These are phyloP conservation scores for Argopecten irradians DNA, from an alignment of 1,140 invertebrate species.

Conservation along the genomic window DNA sequence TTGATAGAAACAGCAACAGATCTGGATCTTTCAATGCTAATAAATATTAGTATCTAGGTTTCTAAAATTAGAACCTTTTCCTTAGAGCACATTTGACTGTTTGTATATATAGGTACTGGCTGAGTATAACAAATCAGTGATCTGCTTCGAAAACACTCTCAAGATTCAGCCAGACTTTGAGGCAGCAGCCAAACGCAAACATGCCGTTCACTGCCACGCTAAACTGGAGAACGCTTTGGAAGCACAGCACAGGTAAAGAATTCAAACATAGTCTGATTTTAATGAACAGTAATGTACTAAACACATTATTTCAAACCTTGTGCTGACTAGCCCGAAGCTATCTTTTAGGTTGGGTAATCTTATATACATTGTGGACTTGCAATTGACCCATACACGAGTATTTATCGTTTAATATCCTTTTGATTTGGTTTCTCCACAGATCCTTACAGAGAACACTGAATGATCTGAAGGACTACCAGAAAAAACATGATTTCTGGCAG, in stretches of 20 bases:
- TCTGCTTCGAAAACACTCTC: slow-evolving; percentile 85
- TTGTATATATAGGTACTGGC: slow-evolving; percentile 75
- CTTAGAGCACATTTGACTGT: too few species aligned
- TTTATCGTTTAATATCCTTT: neutral
- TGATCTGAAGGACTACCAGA: slow-evolving; percentile 84
- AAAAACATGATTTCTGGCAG: slow-evolving; percentile 83
- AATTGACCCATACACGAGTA: neutral
- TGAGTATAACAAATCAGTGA: slow-evolving; percentile 79
- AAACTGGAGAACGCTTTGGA: slow-evolving; percentile 83
- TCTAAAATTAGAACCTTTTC: neutral
- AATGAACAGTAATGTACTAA: too few species aligned
- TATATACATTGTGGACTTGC: too few species aligned
- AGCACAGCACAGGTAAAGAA: slow-evolving; percentile 82
- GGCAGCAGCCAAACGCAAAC: slow-evolving; percentile 81
- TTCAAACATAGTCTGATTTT: too few species aligned
- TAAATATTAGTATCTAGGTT: too few species aligned
- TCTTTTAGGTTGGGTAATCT: too few species aligned
- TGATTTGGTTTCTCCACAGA: slow-evolving; percentile 71
- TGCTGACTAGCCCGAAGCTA: too few species aligned
- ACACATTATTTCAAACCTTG: too few species aligned
- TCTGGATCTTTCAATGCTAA: too few species aligned
- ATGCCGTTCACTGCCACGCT: slow-evolving; percentile 84
- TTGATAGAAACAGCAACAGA: too few species aligned
- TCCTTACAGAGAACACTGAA: slow-evolving; percentile 82
- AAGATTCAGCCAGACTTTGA: slow-evolving; percentile 81